Evolutionary conservation across 2,797 vertebrate species (phyloP).

Genomic region (Manis javanica): DNA sequence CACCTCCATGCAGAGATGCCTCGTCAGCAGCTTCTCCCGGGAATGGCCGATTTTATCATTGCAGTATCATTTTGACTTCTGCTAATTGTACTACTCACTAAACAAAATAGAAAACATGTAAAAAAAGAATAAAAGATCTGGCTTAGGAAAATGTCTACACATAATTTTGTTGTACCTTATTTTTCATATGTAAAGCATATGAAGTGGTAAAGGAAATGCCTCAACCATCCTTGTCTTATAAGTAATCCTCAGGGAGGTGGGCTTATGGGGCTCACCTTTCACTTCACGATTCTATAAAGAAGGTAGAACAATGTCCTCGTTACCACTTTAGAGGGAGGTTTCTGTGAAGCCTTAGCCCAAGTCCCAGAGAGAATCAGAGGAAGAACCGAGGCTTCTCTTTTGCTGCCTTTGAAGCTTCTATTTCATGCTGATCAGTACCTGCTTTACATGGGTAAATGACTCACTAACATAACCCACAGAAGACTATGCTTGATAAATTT

Average conservation of each 20-base stretch:
- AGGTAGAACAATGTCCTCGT: neutral
- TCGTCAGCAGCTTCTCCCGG: neutral
- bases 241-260: neutral
- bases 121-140: neutral
- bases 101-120: neutral
- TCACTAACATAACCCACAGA: neutral
- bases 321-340: neutral
- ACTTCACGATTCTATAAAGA: neutral
- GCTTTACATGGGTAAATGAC: neutral
- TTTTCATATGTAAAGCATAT: neutral
- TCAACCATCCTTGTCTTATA: neutral
- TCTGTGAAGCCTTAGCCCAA: neutral
- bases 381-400: neutral
- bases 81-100: neutral
- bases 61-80: neutral
- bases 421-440: neutral
- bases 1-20: neutral
- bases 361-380: neutral
- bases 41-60: neutral
- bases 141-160: neutral
- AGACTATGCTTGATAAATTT: neutral
- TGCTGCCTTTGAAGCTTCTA: neutral
- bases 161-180: neutral
- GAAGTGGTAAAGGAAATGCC: neutral
- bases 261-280: neutral